Conservation (phyloP, 1,140 invertebrate genomes). For the Monomorium pharaonis region DNA sequence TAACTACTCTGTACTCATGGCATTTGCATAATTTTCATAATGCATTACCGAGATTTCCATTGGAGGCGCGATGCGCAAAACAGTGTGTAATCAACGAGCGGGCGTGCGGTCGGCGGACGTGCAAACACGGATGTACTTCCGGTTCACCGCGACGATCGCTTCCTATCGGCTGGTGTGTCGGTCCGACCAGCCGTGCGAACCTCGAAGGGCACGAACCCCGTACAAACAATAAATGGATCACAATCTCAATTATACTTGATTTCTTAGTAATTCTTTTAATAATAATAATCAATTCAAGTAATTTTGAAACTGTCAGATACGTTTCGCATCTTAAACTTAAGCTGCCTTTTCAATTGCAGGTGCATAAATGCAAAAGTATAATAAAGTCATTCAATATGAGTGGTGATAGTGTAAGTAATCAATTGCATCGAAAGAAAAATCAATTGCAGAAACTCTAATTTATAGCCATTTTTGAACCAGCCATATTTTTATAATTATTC, state of each 20-base stretch:
- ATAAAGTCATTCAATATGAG: too few relatives aligned
- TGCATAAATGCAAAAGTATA: too few relatives aligned
- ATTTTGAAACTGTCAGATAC: not conserved
- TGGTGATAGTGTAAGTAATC: too few relatives aligned
- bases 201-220: not conserved
- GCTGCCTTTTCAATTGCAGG: too few relatives aligned
- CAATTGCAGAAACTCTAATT: too few relatives aligned
- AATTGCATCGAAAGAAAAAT: too few relatives aligned
- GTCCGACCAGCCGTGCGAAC: not conserved
- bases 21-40: conserved; percentile 80
- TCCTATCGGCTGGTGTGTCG: conserved; percentile 10
- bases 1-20: conserved; percentile 29
- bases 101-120: conserved; percentile 24
- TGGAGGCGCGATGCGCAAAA: conserved; percentile 38
- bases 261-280: not conserved
- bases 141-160: conserved; percentile 27
- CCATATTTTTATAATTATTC: too few relatives aligned
- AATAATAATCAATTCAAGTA: not conserved
- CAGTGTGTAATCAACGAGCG: conserved; percentile 40
- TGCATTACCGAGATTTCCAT: conserved; percentile 76
- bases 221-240: too few relatives aligned
- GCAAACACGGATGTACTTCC: conserved; percentile 58
- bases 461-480: too few relatives aligned
- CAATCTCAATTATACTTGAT: not conserved
- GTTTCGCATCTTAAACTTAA: not conserved